Base-by-base conservation (phyloP, 2,888 invertebrate species). In the Acronicta psi region DNA sequence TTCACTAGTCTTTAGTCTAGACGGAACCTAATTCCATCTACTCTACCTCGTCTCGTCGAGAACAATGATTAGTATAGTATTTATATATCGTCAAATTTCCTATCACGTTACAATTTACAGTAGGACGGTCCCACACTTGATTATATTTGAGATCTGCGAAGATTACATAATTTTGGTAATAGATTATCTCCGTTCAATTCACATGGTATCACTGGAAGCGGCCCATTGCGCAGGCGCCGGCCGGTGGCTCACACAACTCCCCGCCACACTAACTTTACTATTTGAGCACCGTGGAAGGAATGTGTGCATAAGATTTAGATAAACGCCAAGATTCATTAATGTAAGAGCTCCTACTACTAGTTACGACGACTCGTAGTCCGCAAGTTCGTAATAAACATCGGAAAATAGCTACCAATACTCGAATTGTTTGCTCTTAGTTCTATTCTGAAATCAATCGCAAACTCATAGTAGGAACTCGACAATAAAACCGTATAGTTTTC, bases 211-310 rank as follows among this genome's bases (percentile, higher is more conserved):
- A 90, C 89, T 86, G 85, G 83, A 77, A 74, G 79, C 80, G 77
- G 83, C 80, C 69, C 81, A 16, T 16, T 5, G 29, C 29, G 11
- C 40, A 75, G 53, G 75, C 73, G 77, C 75, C 77, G 75, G 74
- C 55, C 47, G 65, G 58, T 34, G 44, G 65, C 54, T 52, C 49
- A 56, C 67, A 77, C 68, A 75, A 64, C 69, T 76, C 80, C 77
- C 66, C 75, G 73, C 77, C 82, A 84, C 82, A 66, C 77, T 86
- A 85, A 83, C 78, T 73, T 81, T 80, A 84, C 83, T 86, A 86
- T 86, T 95, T 95, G 95, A 96, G 95, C 95, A 95, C 95, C 95
- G 94, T 95, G 95, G 95, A 95, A 95, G 95, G 95, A 96, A 95
- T 95, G 95, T 95, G 95, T 94, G 93, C 92, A 88, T 90, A 85